Evolutionary conservation across 1,140 invertebrate genomes (phyloP), one percentile per base, ranked within the genome.

Genomic region (Venturia canescens): DNA sequence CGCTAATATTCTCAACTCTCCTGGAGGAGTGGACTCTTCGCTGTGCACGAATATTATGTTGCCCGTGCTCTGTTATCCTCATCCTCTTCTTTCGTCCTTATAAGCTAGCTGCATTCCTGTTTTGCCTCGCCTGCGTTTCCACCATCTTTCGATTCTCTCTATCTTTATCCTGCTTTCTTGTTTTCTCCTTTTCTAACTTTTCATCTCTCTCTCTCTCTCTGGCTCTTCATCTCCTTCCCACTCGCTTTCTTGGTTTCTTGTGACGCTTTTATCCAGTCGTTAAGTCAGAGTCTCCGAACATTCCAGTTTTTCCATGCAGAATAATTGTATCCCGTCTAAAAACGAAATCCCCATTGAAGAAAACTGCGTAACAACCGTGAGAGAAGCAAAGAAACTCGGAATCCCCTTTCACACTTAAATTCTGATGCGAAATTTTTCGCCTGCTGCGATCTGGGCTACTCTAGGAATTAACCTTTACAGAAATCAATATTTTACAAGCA

Each of bases 111-210:
- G 53, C 72, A 76, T 76, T 76, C 72, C 72, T 53, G 72, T 63
- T 76, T 76, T 34, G 72, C 72, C 53, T 76, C 72, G 72, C 72
- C 72, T 53, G 53, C 29, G 72, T 60, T 76, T 74, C n/a, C 38
- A 38, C 72, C 31, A 63, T 63, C 60, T 26, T n/a, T n/a, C n/a
- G n/a, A n/a, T n/a, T n/a, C 23, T 27, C 50, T 71, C 34, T 72
- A 9, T 72, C 38, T 23, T 11, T 34, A 21, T 38, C 18, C 44
- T 44, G 15, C 69, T 3, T 44, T 23, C 21, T 63, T 21, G 3
- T 11, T 63, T 34, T 72, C 7, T 72, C 21, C 15, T 18, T n/a
- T 23, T 44, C n/a, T 72, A 15, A 1, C 70, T 18, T 16, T 29
- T 29, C 31, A 13, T 18, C 26, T 69, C n/a, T 69, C 66, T 69